phyloP scores from a whole-genome alignment of 2,797 vertebrate species.

The Protonibea diacanthus region DNA sequence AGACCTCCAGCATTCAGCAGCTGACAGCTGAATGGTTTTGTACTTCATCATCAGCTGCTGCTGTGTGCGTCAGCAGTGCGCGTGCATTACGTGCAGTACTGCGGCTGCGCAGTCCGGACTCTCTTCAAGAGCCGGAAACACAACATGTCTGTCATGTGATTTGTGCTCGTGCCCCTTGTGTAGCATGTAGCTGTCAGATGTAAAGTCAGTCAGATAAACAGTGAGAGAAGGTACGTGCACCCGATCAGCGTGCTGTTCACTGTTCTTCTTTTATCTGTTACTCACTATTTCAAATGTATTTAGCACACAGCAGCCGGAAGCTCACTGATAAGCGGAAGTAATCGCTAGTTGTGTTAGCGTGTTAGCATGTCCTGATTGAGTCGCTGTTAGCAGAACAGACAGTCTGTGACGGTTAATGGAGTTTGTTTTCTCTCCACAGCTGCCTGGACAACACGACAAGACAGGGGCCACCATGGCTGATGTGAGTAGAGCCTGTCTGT shows the following conservation, averaged over 20 bases:
- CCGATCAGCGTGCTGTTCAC: no score
- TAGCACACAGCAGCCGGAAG: no score
- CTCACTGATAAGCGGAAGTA: neutral
- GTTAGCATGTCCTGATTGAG: neutral
- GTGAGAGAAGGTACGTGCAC: slow-evolving; percentile 15
- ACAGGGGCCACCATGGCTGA: slow-evolving; percentile 77
- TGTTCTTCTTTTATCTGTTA: neutral
- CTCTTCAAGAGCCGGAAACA: slow-evolving; percentile 49
- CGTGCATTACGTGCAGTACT: no score
- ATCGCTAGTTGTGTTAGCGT: neutral
- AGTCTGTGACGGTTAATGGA: neutral
- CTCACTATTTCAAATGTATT: neutral
- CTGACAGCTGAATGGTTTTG: no score
- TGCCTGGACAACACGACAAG: neutral
- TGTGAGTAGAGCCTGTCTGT: slow-evolving; percentile 69
- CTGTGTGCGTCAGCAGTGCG: no score
- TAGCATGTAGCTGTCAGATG: neutral
- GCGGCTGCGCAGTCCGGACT: no score
- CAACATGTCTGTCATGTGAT: slow-evolving; percentile 73
- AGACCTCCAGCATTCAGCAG: no score
- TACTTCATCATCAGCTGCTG: no score
- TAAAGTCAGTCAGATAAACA: neutral
- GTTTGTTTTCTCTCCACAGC: slow-evolving; percentile 31
- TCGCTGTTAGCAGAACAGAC: no score
- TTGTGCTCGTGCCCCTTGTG: neutral